These are phyloP conservation scores for Callipepla squamata DNA, from an alignment of 2,113 vertebrate genomes.

Conservation along the genomic window DNA sequence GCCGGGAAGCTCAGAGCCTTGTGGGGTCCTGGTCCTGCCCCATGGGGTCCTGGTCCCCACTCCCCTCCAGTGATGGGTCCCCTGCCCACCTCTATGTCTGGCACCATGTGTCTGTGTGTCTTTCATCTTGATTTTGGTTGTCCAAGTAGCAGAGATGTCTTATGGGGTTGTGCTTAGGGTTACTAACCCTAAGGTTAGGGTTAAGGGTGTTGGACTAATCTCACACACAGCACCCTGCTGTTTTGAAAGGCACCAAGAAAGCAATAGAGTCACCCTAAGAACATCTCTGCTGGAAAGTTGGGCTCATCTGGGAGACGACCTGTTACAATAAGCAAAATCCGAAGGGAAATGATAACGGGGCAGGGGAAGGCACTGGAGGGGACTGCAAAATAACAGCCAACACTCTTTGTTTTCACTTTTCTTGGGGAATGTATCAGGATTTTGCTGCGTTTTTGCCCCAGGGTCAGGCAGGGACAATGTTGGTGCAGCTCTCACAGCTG, in stretches of 20 bases:
- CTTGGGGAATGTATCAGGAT: background rate
- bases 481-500: slow-evolving; percentile 34
- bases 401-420: background rate
- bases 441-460: rapidly evolving
- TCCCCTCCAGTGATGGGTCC: rapidly evolving
- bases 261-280: slow-evolving; percentile 23
- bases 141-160: background rate
- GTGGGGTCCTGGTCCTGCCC: too few relatives aligned
- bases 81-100: background rate
- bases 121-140: background rate
- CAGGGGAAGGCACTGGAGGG: background rate
- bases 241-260: slow-evolving; percentile 55
- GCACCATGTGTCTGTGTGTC: background rate
- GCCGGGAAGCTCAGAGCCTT: background rate
- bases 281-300: slow-evolving; percentile 32
- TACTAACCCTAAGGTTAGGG: too few relatives aligned
- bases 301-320: background rate
- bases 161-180: background rate
- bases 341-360: slow-evolving; percentile 25
- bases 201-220: background rate
- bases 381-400: background rate
- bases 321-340: slow-evolving; percentile 54
- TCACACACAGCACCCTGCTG: slow-evolving; percentile 16
- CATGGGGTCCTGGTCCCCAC: background rate
- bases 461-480: slow-evolving; percentile 47